These are phyloP conservation scores for Trematomus bernacchii DNA, from an alignment of 2,797 vertebrate species.

Conservation along the genomic window DNA sequence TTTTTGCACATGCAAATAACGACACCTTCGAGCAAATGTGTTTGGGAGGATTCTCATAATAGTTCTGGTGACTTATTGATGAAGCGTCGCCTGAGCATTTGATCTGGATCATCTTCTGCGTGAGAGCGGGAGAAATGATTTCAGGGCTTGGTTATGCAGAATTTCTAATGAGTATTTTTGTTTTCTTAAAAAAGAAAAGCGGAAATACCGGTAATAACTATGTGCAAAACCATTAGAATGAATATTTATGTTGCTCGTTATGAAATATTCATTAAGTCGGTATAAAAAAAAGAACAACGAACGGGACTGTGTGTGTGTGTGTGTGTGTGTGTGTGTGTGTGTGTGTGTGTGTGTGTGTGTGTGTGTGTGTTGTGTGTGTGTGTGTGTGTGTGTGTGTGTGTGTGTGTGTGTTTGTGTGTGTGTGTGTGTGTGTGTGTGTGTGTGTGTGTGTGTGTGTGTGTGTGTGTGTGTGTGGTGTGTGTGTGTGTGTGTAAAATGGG, in stretches of 20 bases:
- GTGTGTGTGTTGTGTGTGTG: conserved; percentile 69
- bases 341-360: conserved; percentile 72
- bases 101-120: conserved; percentile 67
- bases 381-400: conserved; percentile 71
- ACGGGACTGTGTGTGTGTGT: conserved; percentile 68
- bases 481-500: conserved; percentile 73
- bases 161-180: conserved; percentile 98
- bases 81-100: conserved; percentile 54
- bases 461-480: conserved; percentile 72
- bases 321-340: conserved; percentile 73
- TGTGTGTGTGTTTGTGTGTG: conserved; percentile 70
- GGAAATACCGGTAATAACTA: conserved; percentile 96
- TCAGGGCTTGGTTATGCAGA: conserved; percentile 89
- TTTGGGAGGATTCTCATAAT: conserved; percentile 34
- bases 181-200: conserved; percentile 84
- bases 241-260: conserved; percentile 98
- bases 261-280: conserved; percentile 98
- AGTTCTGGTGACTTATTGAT: conserved; percentile 43
- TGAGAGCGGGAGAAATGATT: conserved; percentile 72
- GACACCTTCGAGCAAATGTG: conserved; percentile 39
- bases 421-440: conserved; percentile 73
- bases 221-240: conserved; percentile 98
- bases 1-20: conserved; percentile 38
- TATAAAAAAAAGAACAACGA: conserved; percentile 82
- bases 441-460: conserved; percentile 75